Evolutionary conservation across 2,888 invertebrate species (phyloP), one percentile per base, ranked within the genome.

Genomic region (Orthosia gracilis): DNA sequence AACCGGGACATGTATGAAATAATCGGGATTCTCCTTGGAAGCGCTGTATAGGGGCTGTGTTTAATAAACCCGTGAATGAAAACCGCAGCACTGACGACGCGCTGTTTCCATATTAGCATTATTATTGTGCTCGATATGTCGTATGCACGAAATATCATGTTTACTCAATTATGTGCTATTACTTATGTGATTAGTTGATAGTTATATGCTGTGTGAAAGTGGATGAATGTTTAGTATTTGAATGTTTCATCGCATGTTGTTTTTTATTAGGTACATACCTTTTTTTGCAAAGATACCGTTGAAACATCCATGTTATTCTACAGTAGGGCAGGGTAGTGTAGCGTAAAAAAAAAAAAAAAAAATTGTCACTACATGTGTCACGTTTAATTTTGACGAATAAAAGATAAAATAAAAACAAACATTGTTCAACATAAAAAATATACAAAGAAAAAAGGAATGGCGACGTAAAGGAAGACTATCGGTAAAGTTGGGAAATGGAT

Each of bases 51-150:
- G 66, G 69, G 67, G 50, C 69, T 61, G 65, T 82, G 80, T 82
- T 85, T 84, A 85, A 84, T 87, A 84, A 88, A 82, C 79, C 70
- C 62, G 64, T 31, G 71, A 84, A 85, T 87, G 78, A 85, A 88
- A 87, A 85, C 87, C 88, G 15, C 86, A 84, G 57, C 68, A 69
- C 57, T 79, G 73, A 76, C 69, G 69, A 52, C 26, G 55, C 69
- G 63, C 67, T 73, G 75, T 73, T 74, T 55, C 62, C 68, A 59
- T 78, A 77, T 83, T 76, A 84, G 81, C 80, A 76, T 86, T 86
- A 86, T 84, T 84, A 86, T 86, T 86, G 80, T 84, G 26, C 81
- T 59, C 84, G 73, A 84, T 86, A 84, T 80, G 66, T 84, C 69
- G 62, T 54, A 52, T 68, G 62, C 55, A 59, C 55, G 67, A 69